Conservation (phyloP, 2,113 vertebrate genomes). For the Hypanus sabinus region DNA sequence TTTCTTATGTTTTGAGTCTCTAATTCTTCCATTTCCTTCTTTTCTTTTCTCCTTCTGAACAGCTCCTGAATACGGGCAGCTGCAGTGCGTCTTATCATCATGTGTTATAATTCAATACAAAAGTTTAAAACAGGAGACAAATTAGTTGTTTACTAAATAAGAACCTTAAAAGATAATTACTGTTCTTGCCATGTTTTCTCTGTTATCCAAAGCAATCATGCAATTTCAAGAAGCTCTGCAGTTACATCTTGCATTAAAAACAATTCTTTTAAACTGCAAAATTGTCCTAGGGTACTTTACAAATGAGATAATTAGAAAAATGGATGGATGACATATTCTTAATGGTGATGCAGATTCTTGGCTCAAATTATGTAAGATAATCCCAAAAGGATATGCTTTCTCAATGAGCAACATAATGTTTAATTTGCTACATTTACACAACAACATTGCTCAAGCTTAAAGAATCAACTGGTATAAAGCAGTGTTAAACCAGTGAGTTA, state of each 20-base stretch:
- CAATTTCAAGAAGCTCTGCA: neutral
- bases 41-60: constrained; percentile 89
- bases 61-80: constrained; percentile 96
- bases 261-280: neutral
- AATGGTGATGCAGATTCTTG: too few species aligned
- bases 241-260: neutral
- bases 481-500: neutral
- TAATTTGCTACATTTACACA: neutral
- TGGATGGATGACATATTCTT: neutral
- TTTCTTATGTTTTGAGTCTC: constrained; percentile 87
- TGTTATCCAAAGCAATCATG: neutral
- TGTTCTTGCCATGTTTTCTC: neutral
- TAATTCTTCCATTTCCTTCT: constrained; percentile 90
- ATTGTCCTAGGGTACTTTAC: neutral
- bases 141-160: constrained; percentile 13
- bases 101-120: constrained; percentile 39
- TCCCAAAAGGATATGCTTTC: neutral
- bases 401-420: neutral
- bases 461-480: neutral
- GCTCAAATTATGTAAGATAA: neutral
- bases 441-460: neutral
- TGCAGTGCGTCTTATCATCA: constrained; percentile 72
- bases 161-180: neutral
- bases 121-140: constrained; percentile 39
- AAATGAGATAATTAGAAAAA: neutral